phyloP scores from a whole-genome alignment of 2,797 vertebrate species.

The Pyrocephalus nanus region DNA sequence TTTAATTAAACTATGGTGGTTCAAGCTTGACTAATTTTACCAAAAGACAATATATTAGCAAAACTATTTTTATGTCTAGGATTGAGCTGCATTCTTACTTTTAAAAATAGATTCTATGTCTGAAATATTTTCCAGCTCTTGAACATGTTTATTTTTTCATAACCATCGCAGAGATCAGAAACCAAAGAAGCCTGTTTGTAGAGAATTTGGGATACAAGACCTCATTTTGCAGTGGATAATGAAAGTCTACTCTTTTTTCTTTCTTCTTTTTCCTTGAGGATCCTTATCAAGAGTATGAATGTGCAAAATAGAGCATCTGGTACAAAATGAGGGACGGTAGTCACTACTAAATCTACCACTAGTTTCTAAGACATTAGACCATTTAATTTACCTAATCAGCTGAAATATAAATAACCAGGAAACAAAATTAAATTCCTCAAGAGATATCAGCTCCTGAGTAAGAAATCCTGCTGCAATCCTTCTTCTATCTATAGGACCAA shows the following conservation, averaged over 20 bases:
- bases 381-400: background rate
- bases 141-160: conserved; percentile 6
- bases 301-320: background rate
- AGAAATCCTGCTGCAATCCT: background rate
- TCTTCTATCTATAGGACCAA: background rate
- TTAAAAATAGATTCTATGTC: background rate
- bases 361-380: background rate
- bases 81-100: background rate
- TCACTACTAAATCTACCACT: background rate
- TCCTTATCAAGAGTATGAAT: background rate
- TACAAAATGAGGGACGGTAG: background rate
- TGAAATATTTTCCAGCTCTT: background rate
- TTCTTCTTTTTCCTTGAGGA: background rate
- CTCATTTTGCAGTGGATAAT: conserved; percentile 16
- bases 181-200: background rate
- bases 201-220: background rate
- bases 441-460: background rate
- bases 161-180: conserved; percentile 22
- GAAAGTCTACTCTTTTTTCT: background rate
- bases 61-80: background rate
- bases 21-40: conserved; percentile 1
- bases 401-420: background rate
- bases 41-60: background rate
- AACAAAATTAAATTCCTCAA: background rate
- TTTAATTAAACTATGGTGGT: background rate